Conservation (phyloP, 2,888 invertebrate species). For the Andrena haemorrhoa region DNA sequence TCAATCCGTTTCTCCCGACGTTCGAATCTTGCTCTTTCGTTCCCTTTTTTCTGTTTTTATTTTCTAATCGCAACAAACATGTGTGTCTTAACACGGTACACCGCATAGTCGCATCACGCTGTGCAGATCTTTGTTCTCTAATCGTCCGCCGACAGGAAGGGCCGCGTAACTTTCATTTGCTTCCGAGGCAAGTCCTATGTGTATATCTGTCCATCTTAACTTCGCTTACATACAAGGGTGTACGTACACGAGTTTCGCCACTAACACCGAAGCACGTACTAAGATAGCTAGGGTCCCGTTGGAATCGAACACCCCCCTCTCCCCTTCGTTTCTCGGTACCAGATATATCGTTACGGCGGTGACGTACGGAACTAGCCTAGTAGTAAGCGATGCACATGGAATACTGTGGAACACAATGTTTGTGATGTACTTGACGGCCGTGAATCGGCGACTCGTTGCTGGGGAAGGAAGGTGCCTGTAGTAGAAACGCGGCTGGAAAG, state of each 20-base stretch:
- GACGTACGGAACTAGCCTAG: background rate
- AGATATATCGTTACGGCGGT: too few species aligned
- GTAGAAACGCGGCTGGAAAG: slow-evolving; percentile 24
- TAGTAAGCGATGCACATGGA: slow-evolving; percentile 11
- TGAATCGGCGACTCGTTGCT: background rate
- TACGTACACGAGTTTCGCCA: slow-evolving; percentile 14
- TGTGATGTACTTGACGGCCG: slow-evolving; percentile 45
- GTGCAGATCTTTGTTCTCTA: slow-evolving; percentile 13
- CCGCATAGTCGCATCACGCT: background rate
- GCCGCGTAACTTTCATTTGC: slow-evolving; percentile 9
- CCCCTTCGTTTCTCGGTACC: background rate
- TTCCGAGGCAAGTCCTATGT: slow-evolving; percentile 5
- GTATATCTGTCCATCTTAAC: slow-evolving; percentile 21
- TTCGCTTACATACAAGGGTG: slow-evolving; percentile 22
- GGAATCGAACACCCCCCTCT: background rate
- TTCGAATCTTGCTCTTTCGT: background rate
- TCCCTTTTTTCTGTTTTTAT: background rate
- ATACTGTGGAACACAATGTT: slow-evolving; percentile 61
- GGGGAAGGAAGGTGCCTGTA: background rate
- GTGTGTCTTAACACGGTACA: slow-evolving; percentile 7
- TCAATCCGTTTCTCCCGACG: too few species aligned
- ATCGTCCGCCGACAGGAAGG: background rate
- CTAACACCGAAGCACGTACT: slow-evolving; percentile 39
- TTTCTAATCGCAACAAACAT: background rate
- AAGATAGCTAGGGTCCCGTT: slow-evolving; percentile 17